Conservation (phyloP, 2,888 invertebrate genomes). For the Heterodera filipjevi region DNA sequence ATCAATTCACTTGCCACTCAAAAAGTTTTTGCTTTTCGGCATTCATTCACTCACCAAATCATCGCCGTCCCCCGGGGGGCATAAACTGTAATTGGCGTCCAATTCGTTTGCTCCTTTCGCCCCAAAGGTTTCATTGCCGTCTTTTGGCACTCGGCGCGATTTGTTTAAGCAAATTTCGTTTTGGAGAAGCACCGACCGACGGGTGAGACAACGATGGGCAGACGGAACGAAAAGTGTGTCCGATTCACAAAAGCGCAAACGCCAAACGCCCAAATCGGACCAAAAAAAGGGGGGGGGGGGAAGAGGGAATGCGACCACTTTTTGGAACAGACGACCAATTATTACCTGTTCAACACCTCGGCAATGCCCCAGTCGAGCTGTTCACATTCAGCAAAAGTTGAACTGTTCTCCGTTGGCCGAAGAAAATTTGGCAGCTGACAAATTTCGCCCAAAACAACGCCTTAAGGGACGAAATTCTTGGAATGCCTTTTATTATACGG, state of each 20-base stretch:
- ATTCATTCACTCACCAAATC: slow-evolving; percentile 21
- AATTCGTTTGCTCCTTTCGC: slow-evolving; percentile 28
- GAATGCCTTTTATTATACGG: background rate
- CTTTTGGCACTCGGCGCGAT: background rate
- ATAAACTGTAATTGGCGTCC: slow-evolving; percentile 54
- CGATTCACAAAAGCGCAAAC: slow-evolving; percentile 59
- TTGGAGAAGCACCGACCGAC: slow-evolving; percentile 57
- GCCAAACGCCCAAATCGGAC: slow-evolving; percentile 63
- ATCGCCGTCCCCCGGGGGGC: slow-evolving; percentile 44
- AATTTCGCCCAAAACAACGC: slow-evolving; percentile 57
- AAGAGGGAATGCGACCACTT: no score
- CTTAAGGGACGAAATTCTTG: background rate
- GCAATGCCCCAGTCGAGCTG: slow-evolving; percentile 3
- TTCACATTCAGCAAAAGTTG: slow-evolving; percentile 43
- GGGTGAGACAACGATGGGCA: slow-evolving; percentile 57
- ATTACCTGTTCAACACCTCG: background rate
- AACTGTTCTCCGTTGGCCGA: slow-evolving; percentile 58
- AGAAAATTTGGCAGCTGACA: slow-evolving; percentile 63
- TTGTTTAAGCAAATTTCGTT: slow-evolving; percentile 51
- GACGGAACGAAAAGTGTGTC: slow-evolving; percentile 63
- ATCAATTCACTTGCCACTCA: background rate
- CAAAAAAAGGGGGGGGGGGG: no score
- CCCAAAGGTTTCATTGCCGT: slow-evolving; percentile 51
- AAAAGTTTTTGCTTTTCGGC: background rate
- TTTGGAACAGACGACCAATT: no score